Evolutionary conservation across 2,888 invertebrate species (phyloP).

Genomic region (Galerucella calmariensis): DNA sequence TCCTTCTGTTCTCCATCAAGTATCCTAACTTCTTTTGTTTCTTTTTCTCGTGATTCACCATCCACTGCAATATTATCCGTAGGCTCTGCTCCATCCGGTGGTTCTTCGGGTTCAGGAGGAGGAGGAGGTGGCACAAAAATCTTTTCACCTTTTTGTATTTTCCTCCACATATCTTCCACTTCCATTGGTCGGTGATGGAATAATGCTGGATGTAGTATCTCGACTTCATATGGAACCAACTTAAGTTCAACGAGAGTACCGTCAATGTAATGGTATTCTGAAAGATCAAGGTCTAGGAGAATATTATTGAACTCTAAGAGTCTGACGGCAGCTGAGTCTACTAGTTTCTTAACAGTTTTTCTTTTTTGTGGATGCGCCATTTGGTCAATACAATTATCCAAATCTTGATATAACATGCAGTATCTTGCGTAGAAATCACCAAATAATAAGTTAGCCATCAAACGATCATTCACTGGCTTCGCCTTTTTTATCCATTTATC

Average conservation of each 20-base stretch:
- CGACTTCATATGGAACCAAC: conserved; percentile 75
- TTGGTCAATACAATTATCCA: conserved; percentile 73
- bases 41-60: conserved; percentile 26
- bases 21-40: conserved; percentile 16
- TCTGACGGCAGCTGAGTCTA: conserved; percentile 69
- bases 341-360: conserved; percentile 68
- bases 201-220: conserved; percentile 72
- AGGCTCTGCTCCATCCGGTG: conserved; percentile 56
- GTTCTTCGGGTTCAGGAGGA: conserved; percentile 39
- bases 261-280: conserved; percentile 79
- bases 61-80: conserved; percentile 57
- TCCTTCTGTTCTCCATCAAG: conserved; percentile 22
- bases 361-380: conserved; percentile 73
- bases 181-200: conserved; percentile 70
- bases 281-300: conserved; percentile 69
- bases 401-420: conserved; percentile 68
- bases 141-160: conserved; percentile 56
- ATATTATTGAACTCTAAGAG: conserved; percentile 71
- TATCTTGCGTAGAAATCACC: conserved; percentile 69
- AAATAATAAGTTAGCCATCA: conserved; percentile 66
- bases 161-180: conserved; percentile 58
- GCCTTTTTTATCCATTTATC: conserved; percentile 54
- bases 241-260: conserved; percentile 76
- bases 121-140: conserved; percentile 55
- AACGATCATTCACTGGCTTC: conserved; percentile 63